These are phyloP conservation scores for Caenorhabditis uteleia DNA, from an alignment of 2,888 invertebrate genomes.

Conservation along the genomic window DNA sequence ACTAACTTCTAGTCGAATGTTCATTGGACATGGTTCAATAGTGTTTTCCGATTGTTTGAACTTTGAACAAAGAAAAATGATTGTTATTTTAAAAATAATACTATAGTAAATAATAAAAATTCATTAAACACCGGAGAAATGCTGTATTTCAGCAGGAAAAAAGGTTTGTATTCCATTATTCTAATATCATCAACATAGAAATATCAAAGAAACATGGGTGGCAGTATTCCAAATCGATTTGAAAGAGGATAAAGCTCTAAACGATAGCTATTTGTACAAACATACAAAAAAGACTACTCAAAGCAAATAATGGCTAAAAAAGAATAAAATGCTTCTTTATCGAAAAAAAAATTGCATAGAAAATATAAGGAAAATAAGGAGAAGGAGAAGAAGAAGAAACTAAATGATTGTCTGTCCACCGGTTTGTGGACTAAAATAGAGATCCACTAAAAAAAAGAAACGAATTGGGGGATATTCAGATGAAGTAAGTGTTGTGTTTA, in stretches of 20 bases:
- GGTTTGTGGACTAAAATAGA: constrained; percentile 17
- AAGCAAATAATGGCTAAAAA: background rate
- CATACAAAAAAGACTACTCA: constrained; percentile 1
- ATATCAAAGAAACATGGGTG: constrained; percentile 12
- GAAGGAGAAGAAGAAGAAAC: constrained; percentile 4
- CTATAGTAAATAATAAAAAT: no score
- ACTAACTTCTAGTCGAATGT: no score
- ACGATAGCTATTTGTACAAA: constrained; percentile 17
- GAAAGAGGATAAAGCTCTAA: constrained; percentile 36
- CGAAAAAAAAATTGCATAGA: constrained; percentile 6
- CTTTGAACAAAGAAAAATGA: no score
- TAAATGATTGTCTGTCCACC: no score
- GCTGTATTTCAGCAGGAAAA: no score
- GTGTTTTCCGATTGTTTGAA: no score
- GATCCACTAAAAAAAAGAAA: constrained; percentile 12
- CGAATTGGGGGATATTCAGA: background rate
- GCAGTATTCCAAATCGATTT: constrained; percentile 15
- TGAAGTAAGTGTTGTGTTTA: background rate
- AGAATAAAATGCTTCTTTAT: background rate
- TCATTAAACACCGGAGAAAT: no score
- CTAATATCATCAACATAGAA: no score
- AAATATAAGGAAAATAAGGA: background rate
- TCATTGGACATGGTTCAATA: no score
- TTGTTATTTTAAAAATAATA: no score
- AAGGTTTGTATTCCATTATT: no score